Evolutionary conservation across 2,888 invertebrate genomes (phyloP).

Genomic region (Venusia cambrica): DNA sequence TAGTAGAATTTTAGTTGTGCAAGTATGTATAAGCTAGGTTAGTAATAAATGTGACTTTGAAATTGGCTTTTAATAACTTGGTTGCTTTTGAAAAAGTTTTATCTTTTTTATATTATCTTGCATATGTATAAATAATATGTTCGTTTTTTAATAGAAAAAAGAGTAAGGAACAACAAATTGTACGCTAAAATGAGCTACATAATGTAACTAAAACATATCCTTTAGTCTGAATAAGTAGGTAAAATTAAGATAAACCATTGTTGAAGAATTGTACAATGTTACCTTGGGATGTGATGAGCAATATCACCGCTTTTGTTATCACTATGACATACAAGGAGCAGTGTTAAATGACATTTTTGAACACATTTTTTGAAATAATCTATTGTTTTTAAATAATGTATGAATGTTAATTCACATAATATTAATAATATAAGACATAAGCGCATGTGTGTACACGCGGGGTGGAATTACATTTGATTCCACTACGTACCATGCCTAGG

Average conservation of each 20-base stretch:
- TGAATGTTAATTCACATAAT: slow-evolving; percentile 11
- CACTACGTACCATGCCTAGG: slow-evolving; percentile 55
- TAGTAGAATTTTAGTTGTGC: too few species aligned
- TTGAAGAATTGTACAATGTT: slow-evolving; percentile 23
- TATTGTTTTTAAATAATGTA: slow-evolving; percentile 4
- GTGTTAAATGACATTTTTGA: slow-evolving; percentile 3
- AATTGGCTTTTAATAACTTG: slow-evolving; percentile 30
- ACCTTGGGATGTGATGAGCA: slow-evolving; percentile 40
- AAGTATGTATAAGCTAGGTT: slow-evolving; percentile 8
- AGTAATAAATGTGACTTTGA: slow-evolving; percentile 79
- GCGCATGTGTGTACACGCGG: slow-evolving; percentile 65
- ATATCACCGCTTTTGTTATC: too few species aligned
- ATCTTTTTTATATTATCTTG: too few species aligned
- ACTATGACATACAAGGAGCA: background rate
- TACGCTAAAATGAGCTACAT: slow-evolving; percentile 57
- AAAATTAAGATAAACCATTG: slow-evolving; percentile 42
- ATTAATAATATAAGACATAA: slow-evolving; percentile 35
- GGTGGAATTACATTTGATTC: slow-evolving; percentile 59
- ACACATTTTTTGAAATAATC: slow-evolving; percentile 11
- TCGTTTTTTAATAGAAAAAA: background rate
- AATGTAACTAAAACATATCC: slow-evolving; percentile 74
- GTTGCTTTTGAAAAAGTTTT: too few species aligned
- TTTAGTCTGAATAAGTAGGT: slow-evolving; percentile 62
- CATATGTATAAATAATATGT: too few species aligned
- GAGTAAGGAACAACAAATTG: slow-evolving; percentile 3